These are phyloP conservation scores for Drosophila equinoxialis DNA, from an alignment of 1,140 invertebrate species.

Conservation along the genomic window DNA sequence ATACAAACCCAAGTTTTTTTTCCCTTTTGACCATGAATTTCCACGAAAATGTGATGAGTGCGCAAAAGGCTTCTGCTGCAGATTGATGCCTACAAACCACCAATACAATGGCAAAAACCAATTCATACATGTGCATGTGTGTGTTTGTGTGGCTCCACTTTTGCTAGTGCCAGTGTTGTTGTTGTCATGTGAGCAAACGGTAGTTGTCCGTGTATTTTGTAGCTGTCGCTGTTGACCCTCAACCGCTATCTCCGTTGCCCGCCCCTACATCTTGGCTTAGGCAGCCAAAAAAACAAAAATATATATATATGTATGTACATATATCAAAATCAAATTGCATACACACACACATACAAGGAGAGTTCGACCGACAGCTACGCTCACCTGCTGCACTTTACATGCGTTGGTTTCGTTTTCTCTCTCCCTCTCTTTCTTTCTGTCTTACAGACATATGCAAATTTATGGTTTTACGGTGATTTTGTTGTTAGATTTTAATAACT, in stretches of 20 bases:
- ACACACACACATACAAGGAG: constrained; percentile 15
- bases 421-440: too few species aligned
- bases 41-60: constrained; percentile 80
- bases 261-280: not conserved
- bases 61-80: constrained; percentile 77
- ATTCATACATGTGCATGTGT: constrained; percentile 43
- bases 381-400: constrained; percentile 72
- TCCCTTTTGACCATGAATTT: constrained; percentile 58
- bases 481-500: constrained; percentile 28
- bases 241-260: not conserved
- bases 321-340: constrained; percentile 40
- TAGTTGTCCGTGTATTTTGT: constrained; percentile 43
- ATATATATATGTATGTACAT: not conserved
- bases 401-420: constrained; percentile 9
- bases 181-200: constrained; percentile 48
- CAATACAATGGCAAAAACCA: constrained; percentile 41
- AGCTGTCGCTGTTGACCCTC: constrained; percentile 41
- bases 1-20: constrained; percentile 58
- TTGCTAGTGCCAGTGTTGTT: constrained; percentile 44
- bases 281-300: constrained; percentile 32
- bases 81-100: constrained; percentile 59
- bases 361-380: constrained; percentile 20
- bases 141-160: constrained; percentile 48
- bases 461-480: constrained; percentile 34
- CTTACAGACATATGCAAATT: constrained; percentile 37